Base-by-base conservation (phyloP, 2,797 vertebrate genomes). In the Spea hammondii region DNA sequence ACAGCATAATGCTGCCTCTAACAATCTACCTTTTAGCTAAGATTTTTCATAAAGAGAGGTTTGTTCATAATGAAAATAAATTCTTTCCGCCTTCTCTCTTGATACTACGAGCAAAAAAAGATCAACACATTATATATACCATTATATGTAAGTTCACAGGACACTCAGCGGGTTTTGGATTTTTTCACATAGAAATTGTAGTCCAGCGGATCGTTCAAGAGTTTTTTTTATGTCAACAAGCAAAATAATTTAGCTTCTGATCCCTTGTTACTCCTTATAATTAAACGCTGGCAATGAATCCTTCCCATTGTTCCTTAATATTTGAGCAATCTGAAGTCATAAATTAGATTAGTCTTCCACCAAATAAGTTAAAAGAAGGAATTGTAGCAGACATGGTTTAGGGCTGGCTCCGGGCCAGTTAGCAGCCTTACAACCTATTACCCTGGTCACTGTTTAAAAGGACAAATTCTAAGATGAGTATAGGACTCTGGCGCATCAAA, bases 351-450 rank as follows among this genome's bases (percentile, higher is more conserved):
- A 87, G 88, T 91, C 87, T 89, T 90, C 89, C 86, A 84, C 80
- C 88, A 90, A 92, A 93, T 93, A 93, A 93, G 86, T 93, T 93
- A 92, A 91, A 89, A 85, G 79, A 88, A 90, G 84, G 85, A 87
- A 84, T 79, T 86, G 75, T 88, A 88, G 81, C 86, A 89, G 88
- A 89, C 65, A 81, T 89, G 87, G 57, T 90, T 53, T 91, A 89
- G 90, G 86, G 89, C 91, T 86, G 87, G 87, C 90, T 87, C 74
- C 68, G 86, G 0, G 90, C 92, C 91, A 92, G 90, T 92, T 93
- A 94, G 94, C 94, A 95, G 94, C 94, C 92, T 92, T 90, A 91
- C 91, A 91, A 86, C 85, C 88, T 88, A 71, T 66, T 85, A 82
- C 85, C 85, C 83, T 85, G 86, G 85, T 87, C 87, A 81, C 86